Evolutionary conservation across 2,797 vertebrate genomes (phyloP).

Genomic region (Propithecus deckenii): DNA sequence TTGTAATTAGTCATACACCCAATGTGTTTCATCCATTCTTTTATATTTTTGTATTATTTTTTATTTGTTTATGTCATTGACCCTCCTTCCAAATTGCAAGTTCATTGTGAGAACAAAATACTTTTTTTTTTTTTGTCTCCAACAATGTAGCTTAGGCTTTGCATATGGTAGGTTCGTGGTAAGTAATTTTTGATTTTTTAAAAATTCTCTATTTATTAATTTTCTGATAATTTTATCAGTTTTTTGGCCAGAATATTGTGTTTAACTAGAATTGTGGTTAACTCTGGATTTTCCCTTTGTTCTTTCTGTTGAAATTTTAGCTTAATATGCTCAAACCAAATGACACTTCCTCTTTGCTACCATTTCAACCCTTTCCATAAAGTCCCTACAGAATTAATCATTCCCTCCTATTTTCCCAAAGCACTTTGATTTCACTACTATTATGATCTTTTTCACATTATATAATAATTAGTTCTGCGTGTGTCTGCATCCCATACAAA

Average conservation of each 20-base stretch:
- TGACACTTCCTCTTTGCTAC: neutral
- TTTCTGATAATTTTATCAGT: neutral
- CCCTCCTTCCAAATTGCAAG: neutral
- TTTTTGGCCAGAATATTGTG: neutral
- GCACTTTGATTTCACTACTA: conserved; percentile 10
- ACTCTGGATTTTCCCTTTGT: neutral
- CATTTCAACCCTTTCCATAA: conserved; percentile 3
- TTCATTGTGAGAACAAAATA: neutral
- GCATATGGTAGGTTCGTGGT: neutral
- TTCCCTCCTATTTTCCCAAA: conserved; percentile 25
- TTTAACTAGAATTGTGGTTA: neutral
- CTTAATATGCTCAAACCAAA: neutral
- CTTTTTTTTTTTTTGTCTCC: neutral
- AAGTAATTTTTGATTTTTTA: neutral
- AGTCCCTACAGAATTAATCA: neutral
- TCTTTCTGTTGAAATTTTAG: neutral
- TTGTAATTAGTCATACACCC: neutral
- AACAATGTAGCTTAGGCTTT: neutral
- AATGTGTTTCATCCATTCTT: neutral
- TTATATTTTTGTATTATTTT: neutral
- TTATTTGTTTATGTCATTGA: neutral
- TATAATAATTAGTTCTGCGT: conserved; percentile 16
- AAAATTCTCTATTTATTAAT: neutral
- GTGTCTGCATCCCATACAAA: neutral
- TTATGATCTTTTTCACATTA: neutral